Evolutionary conservation across 2,888 invertebrate species (phyloP), one percentile per base, ranked within the genome.

Genomic region (Parnassius glacialis): DNA sequence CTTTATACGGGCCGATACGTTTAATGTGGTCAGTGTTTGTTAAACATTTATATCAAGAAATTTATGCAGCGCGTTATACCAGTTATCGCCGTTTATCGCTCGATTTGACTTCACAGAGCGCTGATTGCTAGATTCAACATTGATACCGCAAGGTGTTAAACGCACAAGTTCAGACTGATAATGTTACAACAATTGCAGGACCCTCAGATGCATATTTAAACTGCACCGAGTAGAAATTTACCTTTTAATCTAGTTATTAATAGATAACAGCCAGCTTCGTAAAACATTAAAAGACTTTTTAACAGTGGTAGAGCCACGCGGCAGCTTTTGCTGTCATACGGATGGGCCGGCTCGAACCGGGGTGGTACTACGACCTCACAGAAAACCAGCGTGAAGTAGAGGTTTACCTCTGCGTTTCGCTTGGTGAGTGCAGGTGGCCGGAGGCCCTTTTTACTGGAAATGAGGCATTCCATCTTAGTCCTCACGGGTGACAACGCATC

Each of bases 1-100:
- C 48, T 62, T 58, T 59, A 55, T 58, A 59, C 42, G 54, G n/a
- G 44, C 3, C 41, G 56, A 54, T 53, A 16, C n/a, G 11, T 58
- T 45, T 47, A 10, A 50, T 16, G 52, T 13, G 52, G 16, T 11
- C 47, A 11, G 20, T 54, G 60, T 43, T 60, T 54, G 60, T 50
- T n/a, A 42, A 43, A 54, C 51, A 41, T 55, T 55, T n/a, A 54
- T 51, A 55, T 53, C 20, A 54, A 54, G 48, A 54, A 48, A 53
- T 47, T 48, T 20, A 48, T 16, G 16, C 45, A 45, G 59, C 47
- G 44, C 45, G 44, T 41, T 16, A 51, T 10, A 9, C 45, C 9
- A 16, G 48, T 50, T 52, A 45, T n/a, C 10, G 20, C 25, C 42
- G 42, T 54, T 59, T 54, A 54, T 48, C 47, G 53, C 48, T 59